Evolutionary conservation across 2,797 vertebrate genomes (phyloP).

Genomic region (Cossypha caffra): DNA sequence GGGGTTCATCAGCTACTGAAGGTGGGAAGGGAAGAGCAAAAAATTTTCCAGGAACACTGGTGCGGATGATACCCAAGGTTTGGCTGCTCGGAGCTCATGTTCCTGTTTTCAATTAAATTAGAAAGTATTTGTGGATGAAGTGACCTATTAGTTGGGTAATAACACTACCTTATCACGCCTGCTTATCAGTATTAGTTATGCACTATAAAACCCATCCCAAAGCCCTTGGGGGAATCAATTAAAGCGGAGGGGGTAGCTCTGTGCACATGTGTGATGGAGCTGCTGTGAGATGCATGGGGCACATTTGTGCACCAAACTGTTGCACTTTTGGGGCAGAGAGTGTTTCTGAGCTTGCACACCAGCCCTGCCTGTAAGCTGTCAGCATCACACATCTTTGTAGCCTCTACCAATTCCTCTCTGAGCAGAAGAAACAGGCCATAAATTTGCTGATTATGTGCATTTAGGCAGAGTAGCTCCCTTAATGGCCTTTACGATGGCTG

Average conservation of each 20-base stretch:
- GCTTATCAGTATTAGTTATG: slow-evolving; percentile 75
- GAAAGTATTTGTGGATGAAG: slow-evolving; percentile 57
- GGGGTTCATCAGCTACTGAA: slow-evolving; percentile 5
- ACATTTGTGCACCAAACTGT: background rate
- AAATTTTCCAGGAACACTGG: background rate
- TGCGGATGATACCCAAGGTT: background rate
- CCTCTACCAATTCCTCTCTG: background rate
- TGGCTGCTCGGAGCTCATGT: background rate
- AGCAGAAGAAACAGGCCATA: slow-evolving; percentile 46
- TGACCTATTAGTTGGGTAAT: slow-evolving; percentile 64
- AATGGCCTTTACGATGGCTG: slow-evolving; percentile 43
- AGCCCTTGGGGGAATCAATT: slow-evolving; percentile 55
- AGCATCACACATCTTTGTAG: background rate
- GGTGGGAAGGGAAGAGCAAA: background rate
- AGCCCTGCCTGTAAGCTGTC: background rate
- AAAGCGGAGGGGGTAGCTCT: background rate
- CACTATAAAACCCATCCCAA: slow-evolving; percentile 61
- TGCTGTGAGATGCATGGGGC: fast-evolving
- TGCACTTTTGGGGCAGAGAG: background rate
- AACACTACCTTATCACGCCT: slow-evolving; percentile 61
- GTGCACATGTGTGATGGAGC: background rate
- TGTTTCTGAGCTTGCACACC: background rate
- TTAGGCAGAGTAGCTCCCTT: slow-evolving; percentile 58
- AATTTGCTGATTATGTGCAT: slow-evolving; percentile 64
- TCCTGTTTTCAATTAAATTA: slow-evolving; percentile 66